These are phyloP conservation scores for Azorinus chamasolen DNA, from an alignment of 2,888 invertebrate genomes.

Conservation along the genomic window DNA sequence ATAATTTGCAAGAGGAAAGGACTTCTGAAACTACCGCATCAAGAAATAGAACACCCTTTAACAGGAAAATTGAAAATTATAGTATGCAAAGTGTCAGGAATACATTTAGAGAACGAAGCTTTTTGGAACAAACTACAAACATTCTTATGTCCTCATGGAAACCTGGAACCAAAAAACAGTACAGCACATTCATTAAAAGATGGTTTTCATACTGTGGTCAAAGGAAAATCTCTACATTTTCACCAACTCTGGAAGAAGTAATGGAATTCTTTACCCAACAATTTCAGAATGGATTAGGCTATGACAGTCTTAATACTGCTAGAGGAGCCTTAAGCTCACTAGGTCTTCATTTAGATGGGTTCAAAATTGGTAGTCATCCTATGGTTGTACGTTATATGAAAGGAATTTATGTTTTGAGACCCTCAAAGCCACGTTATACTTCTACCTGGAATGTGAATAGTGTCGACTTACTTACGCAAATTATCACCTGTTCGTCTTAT, in stretches of 20 bases:
- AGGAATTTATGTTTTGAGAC: slow-evolving; percentile 36
- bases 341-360: slow-evolving; percentile 25
- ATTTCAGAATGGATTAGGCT: slow-evolving; percentile 24
- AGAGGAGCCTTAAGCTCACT: slow-evolving; percentile 19
- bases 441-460: slow-evolving; percentile 34
- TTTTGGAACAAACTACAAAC: slow-evolving; percentile 14
- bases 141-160: slow-evolving; percentile 48
- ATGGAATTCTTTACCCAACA: slow-evolving; percentile 22
- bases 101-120: slow-evolving; percentile 13
- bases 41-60: slow-evolving; percentile 28
- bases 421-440: slow-evolving; percentile 26
- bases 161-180: slow-evolving; percentile 19
- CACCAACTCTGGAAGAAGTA: slow-evolving; percentile 8
- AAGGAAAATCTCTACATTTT: slow-evolving; percentile 16
- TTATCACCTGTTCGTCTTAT: slow-evolving; percentile 27
- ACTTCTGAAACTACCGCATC: slow-evolving; percentile 9
- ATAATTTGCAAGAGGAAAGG: slow-evolving; percentile 17
- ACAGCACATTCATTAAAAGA: slow-evolving; percentile 12
- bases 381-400: slow-evolving; percentile 28
- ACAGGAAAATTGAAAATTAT: slow-evolving; percentile 23
- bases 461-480: slow-evolving; percentile 9
- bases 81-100: slow-evolving; percentile 44
- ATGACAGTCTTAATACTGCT: slow-evolving; percentile 31
- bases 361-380: slow-evolving; percentile 27
- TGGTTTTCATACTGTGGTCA: slow-evolving; percentile 31